A percentile compares a stretch with the other conserved stretches of the same genome.
Evolutionary conservation across 2,113 vertebrate genomes (phyloP).

Genomic region (Amblyornis subalaris): DNA sequence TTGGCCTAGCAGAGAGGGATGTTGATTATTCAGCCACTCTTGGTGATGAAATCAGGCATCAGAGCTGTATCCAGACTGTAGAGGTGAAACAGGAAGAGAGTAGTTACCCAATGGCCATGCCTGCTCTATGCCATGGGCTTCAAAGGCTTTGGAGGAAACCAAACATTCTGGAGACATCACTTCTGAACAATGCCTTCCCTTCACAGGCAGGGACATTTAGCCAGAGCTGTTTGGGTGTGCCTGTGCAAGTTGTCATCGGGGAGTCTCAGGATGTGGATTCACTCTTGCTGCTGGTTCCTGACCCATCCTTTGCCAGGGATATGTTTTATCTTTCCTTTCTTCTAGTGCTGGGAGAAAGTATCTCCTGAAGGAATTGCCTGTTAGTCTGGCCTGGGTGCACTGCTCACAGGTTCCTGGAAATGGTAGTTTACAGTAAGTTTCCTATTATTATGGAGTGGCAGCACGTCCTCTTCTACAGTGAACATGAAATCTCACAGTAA

Average conservation of each 20-base stretch:
- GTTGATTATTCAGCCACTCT: neutral
- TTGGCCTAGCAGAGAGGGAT: neutral
- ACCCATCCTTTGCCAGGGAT: neutral
- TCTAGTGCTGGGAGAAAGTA: neutral
- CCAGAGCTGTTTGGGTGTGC: neutral
- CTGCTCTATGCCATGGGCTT: neutral
- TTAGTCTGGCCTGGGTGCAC: neutral
- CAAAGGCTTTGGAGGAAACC: neutral
- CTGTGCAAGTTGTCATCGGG: rapidly evolving
- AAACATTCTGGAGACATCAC: neutral
- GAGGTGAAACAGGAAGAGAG: neutral
- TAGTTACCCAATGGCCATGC: neutral
- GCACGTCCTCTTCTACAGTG: neutral
- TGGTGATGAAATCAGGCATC: neutral
- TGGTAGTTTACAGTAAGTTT: neutral
- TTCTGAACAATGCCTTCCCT: neutral
- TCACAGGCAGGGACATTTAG: neutral
- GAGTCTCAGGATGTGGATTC: neutral
- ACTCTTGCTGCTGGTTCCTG: neutral
- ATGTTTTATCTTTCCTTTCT: neutral
- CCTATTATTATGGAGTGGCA: neutral
- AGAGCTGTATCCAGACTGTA: neutral
- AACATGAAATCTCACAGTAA: neutral
- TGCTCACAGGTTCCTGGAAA: neutral
- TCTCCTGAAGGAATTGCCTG: neutral